phyloP scores from a whole-genome alignment of 2,888 invertebrate genomes.

The Watsonalla cultraria region DNA sequence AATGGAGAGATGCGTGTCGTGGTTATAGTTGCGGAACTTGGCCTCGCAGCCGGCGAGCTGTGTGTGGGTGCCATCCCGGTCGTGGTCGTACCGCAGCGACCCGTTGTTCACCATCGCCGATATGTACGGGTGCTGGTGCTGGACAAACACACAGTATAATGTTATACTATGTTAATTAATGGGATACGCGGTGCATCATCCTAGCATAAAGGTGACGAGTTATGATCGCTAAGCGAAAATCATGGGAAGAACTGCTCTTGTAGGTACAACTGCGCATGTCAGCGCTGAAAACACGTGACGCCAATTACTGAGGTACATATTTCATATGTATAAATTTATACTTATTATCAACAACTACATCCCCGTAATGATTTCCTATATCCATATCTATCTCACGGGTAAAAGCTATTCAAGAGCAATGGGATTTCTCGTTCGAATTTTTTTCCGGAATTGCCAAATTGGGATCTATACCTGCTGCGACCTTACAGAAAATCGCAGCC shows the following conservation, averaged over 20 bases:
- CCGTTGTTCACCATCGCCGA: slow-evolving; percentile 99
- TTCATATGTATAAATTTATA: too few species aligned
- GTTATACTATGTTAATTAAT: too few species aligned
- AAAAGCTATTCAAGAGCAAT: too few species aligned
- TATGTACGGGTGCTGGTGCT: slow-evolving; percentile 99
- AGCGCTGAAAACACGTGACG: too few species aligned
- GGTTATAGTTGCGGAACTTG: slow-evolving; percentile 93
- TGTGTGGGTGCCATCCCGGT: slow-evolving; percentile 98
- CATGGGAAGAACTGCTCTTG: neutral
- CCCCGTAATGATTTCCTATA: too few species aligned
- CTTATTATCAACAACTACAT: too few species aligned
- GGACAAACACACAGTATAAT: slow-evolving; percentile 19
- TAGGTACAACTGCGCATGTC: neutral
- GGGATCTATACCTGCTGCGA: too few species aligned
- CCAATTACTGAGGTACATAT: too few species aligned
- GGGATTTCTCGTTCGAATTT: too few species aligned
- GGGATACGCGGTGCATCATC: neutral
- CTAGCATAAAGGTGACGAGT: neutral
- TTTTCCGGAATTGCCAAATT: too few species aligned
- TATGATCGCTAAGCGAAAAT: neutral
- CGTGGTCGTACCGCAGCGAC: slow-evolving; percentile 96
- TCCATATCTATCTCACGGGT: too few species aligned
- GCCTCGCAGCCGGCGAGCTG: slow-evolving; percentile 98
- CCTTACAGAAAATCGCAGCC: too few species aligned
- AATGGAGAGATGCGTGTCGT: slow-evolving; percentile 94